Percentiles rank a stretch among this genome's conserved stretches.
Conservation (phyloP, 2,113 vertebrate genomes). For the Himantopus leucocephalus region DNA sequence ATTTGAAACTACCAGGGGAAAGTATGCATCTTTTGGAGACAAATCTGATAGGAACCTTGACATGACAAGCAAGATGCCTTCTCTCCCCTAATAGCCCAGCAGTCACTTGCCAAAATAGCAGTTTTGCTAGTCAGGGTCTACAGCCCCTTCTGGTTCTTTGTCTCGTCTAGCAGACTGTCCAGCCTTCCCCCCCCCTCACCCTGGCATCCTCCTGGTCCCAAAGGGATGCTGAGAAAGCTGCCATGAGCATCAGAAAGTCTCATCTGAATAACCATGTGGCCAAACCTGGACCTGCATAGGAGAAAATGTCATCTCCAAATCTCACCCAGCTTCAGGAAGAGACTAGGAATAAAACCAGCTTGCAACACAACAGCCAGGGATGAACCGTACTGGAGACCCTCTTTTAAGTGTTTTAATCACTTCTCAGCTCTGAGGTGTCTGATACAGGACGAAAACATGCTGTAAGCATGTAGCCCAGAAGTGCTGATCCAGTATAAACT, state of each 20-base stretch:
- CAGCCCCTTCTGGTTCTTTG: not conserved
- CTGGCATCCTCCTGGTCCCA: not conserved
- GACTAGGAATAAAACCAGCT: not conserved
- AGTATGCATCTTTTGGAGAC: not conserved
- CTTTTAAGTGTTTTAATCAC: accelerated
- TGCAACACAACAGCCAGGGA: not conserved
- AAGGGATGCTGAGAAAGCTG: not conserved
- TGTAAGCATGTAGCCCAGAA: not conserved
- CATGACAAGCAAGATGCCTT: not conserved
- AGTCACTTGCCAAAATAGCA: not conserved
- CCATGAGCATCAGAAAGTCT: accelerated
- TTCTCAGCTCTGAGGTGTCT: accelerated
- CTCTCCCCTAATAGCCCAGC: not conserved
- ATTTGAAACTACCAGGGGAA: not conserved
- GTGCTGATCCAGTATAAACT: not conserved
- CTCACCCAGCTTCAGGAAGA: not conserved
- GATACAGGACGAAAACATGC: not conserved
- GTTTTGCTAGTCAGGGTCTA: not conserved
- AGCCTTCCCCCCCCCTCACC: not conserved
- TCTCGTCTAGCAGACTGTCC: not conserved
- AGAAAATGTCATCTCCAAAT: not conserved
- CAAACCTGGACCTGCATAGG: not conserved
- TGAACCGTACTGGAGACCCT: not conserved
- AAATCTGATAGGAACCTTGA: not conserved
- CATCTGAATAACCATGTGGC: no score